phyloP scores from a whole-genome alignment of 1,140 invertebrate genomes.

The Manduca sexta region DNA sequence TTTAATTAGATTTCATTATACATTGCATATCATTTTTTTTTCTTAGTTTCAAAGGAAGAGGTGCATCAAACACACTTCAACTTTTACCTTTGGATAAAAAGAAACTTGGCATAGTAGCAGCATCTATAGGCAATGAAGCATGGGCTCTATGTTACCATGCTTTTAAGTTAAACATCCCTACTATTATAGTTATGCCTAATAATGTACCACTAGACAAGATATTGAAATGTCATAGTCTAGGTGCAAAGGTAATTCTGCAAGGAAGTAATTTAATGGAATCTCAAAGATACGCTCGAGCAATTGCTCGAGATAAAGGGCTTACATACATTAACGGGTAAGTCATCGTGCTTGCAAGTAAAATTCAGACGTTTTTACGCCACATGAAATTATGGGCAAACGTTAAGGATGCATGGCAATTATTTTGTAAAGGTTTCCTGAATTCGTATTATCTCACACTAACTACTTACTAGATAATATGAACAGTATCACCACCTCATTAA shows the following conservation, averaged over 20 bases:
- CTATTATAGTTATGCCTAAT: conserved; percentile 87
- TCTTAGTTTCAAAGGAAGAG: conserved; percentile 83
- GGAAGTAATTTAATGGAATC: conserved; percentile 41
- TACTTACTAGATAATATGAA: too few species aligned
- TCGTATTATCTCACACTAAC: too few species aligned
- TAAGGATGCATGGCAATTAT: too few species aligned
- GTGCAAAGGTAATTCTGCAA: conserved; percentile 81
- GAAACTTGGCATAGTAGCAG: conserved; percentile 82
- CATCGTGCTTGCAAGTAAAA: not conserved
- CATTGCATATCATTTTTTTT: too few species aligned
- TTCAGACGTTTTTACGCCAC: not conserved
- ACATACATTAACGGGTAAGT: conserved; percentile 51
- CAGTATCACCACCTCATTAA: too few species aligned
- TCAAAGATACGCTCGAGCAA: conserved; percentile 36
- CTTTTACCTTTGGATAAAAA: conserved; percentile 77
- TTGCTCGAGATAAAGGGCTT: conserved; percentile 50
- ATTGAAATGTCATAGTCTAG: conserved; percentile 78
- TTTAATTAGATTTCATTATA: too few species aligned
- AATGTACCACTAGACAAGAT: conserved; percentile 84
- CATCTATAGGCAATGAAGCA: conserved; percentile 81
- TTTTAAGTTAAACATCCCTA: conserved; percentile 77
- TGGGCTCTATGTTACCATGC: conserved; percentile 83
- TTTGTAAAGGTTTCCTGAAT: too few species aligned
- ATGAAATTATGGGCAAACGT: too few species aligned
- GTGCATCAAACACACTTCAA: conserved; percentile 81